phyloP scores from a whole-genome alignment of 2,113 vertebrate genomes.

The Tyto alba region DNA sequence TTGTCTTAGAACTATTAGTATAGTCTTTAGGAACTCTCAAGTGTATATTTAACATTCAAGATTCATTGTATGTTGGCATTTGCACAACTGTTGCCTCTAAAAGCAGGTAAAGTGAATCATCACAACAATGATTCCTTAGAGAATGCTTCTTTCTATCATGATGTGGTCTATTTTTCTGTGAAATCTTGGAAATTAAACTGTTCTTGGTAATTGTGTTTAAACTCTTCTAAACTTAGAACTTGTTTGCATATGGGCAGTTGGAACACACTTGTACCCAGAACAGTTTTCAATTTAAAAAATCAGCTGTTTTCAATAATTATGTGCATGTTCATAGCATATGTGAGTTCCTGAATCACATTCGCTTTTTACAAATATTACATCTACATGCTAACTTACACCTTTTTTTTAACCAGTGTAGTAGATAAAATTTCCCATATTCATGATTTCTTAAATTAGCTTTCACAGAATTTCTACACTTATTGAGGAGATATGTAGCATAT shows the following conservation, averaged over 20 bases:
- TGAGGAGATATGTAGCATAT: not conserved
- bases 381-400: not conserved
- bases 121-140: conserved; percentile 11
- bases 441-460: conserved; percentile 4
- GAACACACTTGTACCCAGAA: not conserved
- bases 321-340: not conserved
- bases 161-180: not conserved
- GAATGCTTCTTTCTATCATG: conserved; percentile 15
- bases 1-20: not conserved
- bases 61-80: not conserved
- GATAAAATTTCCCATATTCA: not conserved
- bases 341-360: not conserved
- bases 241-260: not conserved
- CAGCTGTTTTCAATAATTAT: not conserved
- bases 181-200: conserved; percentile 23
- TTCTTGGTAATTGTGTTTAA: conserved; percentile 1
- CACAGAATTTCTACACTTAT: not conserved
- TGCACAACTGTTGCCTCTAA: conserved; percentile 32
- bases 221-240: not conserved
- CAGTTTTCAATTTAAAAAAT: conserved; percentile 3
- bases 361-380: not conserved
- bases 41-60: not conserved
- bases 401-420: not conserved
- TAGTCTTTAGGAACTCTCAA: not conserved
- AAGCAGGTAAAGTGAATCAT: conserved; percentile 23